Conservation (phyloP, 2,888 invertebrate species). For the Trichopria drosophilae region DNA sequence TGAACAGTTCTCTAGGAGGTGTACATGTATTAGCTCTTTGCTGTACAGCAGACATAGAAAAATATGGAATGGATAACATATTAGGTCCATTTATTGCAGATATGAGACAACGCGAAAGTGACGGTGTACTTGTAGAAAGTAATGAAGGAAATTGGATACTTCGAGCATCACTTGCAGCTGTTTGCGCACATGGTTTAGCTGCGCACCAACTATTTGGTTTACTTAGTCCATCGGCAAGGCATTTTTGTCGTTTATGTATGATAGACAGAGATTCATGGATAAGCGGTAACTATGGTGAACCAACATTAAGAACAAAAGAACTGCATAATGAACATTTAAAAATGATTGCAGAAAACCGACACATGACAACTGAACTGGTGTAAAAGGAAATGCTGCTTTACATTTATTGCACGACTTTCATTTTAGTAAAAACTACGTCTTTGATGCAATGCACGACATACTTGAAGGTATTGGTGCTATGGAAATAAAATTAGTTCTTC, state of each 20-base stretch:
- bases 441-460: slow-evolving; percentile 30
- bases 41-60: too few species aligned
- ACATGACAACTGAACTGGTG: slow-evolving; percentile 2
- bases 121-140: too few species aligned
- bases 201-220: slow-evolving; percentile 8
- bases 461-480: slow-evolving; percentile 23
- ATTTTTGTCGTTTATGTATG: slow-evolving; percentile 9
- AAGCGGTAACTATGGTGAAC: background rate
- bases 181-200: slow-evolving; percentile 8
- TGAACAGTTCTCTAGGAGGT: too few species aligned
- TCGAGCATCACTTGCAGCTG: too few species aligned
- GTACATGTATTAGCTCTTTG: too few species aligned
- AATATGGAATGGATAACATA: too few species aligned
- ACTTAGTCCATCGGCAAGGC: slow-evolving; percentile 7
- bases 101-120: too few species aligned
- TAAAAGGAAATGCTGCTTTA: slow-evolving; percentile 12
- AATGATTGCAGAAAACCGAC: background rate
- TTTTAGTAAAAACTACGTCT: slow-evolving; percentile 8
- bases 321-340: background rate
- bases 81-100: too few species aligned
- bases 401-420: slow-evolving; percentile 16
- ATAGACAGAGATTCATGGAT: background rate
- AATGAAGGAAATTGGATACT: too few species aligned
- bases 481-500: slow-evolving; percentile 27
- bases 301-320: background rate